Base-by-base conservation (phyloP, 2,797 vertebrate genomes). In the Todus mexicanus region DNA sequence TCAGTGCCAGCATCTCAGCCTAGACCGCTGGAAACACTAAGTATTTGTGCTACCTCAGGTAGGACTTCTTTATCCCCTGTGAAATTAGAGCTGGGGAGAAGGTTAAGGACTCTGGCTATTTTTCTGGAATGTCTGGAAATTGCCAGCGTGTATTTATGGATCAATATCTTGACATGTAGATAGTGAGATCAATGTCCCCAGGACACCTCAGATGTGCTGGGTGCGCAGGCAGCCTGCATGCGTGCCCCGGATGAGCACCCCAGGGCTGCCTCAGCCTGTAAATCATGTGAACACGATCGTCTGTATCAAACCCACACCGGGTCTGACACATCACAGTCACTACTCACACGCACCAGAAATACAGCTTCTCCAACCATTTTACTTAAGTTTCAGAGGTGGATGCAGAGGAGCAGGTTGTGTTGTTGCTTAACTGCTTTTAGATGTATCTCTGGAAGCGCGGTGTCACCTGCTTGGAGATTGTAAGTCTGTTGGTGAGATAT, bases 311-410 rank as follows among this genome's bases (percentile, higher is more conserved):
- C 9, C 48, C 38, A 8, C 8, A 1, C 50, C 1, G 19, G 5
- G 7, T 17, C 50, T 9, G 47, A 16, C 27, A 25, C 31, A 27
- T 10, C 42, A 7, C 38, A 40, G 25, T 53, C 43, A 6, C 21
- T 14, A 19, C 2, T 43, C 19, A 26, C 0, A 33, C 0, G 1
- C 35, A 22, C 1, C 26, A 90, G 18, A 65, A 89, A 33, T 1
- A 15, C 7, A 69, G 45, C 37, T 48, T 42, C 64, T 56, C 14
- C 59, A 9, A 45, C 19, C 17, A n/a, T 20, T 81, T 48, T 7
- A n/a, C 60, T 42, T 11, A 8, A 25, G 38, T 2, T 65, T 6
- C 4, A 7, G 33, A 26, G 45, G 14, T 2, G 2, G 75, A 16
- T 57, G 23, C 17, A 47, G 31, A 20, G 42, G 7, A 78, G 17